A percentile compares a stretch with the other conserved stretches of the same genome.
These are phyloP conservation scores for Thecophora atra DNA, from an alignment of 2,888 invertebrate species.

Conservation along the genomic window DNA sequence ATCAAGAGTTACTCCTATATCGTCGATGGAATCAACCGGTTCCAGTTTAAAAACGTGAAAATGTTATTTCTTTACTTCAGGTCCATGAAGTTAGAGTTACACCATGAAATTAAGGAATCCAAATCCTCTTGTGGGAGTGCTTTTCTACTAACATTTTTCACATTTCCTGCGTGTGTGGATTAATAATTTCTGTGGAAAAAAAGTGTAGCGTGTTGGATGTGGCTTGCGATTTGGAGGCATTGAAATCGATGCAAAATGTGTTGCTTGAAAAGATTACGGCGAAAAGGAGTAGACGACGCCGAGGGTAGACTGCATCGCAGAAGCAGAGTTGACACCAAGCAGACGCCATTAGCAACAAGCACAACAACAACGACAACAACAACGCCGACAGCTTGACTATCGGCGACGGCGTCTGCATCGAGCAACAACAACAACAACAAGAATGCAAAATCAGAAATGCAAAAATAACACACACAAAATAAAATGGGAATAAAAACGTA, in stretches of 20 bases:
- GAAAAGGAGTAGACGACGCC: neutral
- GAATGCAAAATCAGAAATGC: neutral
- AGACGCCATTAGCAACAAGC: slow-evolving; percentile 28
- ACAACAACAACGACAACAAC: slow-evolving; percentile 22
- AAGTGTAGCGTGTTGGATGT: neutral
- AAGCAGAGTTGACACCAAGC: slow-evolving; percentile 29
- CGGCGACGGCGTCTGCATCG: neutral
- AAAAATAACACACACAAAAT: neutral
- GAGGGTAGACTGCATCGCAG: neutral
- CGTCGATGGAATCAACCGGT: no score
- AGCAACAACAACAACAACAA: neutral
- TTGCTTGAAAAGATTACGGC: neutral
- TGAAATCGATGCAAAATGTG: slow-evolving; percentile 9
- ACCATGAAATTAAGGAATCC: no score
- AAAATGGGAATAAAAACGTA: neutral
- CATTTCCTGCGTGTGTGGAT: slow-evolving; percentile 10
- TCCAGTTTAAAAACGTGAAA: no score
- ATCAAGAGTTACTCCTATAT: no score
- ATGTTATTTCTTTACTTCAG: no score
- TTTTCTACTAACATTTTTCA: slow-evolving; percentile 10
- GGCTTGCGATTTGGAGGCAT: slow-evolving; percentile 2
- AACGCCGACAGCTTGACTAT: neutral
- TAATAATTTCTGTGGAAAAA: neutral
- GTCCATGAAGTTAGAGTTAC: no score
- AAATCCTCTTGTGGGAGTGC: no score